A percentile compares a stretch with the other conserved stretches of the same genome.
Evolutionary conservation across 2,888 invertebrate genomes (phyloP).

Genomic region (Pseudococcus viburni): DNA sequence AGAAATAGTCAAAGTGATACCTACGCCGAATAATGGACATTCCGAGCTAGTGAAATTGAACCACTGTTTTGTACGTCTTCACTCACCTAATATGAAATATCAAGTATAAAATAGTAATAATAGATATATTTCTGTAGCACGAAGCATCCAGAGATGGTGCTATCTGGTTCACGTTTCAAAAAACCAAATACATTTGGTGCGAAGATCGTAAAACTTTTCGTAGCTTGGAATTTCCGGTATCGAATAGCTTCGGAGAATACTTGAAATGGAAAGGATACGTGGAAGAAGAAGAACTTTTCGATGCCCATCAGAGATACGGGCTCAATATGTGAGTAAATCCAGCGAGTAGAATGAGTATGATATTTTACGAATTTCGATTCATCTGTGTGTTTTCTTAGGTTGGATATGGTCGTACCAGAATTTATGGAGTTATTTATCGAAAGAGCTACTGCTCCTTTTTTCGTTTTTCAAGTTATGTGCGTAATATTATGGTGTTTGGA

Average conservation of each 20-base stretch:
- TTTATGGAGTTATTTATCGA: conserved; percentile 97
- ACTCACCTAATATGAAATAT: neutral
- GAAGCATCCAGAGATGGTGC: conserved; percentile 74
- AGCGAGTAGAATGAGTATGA: neutral
- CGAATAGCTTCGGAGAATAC: conserved; percentile 81
- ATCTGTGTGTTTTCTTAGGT: conserved; percentile 71
- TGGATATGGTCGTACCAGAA: conserved; percentile 91
- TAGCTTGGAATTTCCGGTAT: conserved; percentile 87
- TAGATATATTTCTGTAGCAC: conserved; percentile 68
- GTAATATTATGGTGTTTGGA: conserved; percentile 99
- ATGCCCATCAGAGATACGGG: conserved; percentile 66
- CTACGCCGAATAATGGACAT: conserved; percentile 97
- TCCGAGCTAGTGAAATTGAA: conserved; percentile 91
- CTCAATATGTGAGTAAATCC: conserved; percentile 57
- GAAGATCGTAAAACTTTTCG: conserved; percentile 85
- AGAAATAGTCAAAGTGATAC: conserved; percentile 91
- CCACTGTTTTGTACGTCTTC: conserved; percentile 75
- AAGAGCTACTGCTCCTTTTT: conserved; percentile 98
- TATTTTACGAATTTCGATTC: neutral
- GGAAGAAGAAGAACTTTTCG: conserved; percentile 76
- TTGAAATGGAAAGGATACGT: conserved; percentile 88
- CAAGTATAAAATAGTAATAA: too few species aligned
- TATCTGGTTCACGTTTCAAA: conserved; percentile 96
- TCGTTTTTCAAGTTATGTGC: conserved; percentile 99
- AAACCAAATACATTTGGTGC: conserved; percentile 95